Evolutionary conservation across 2,888 invertebrate genomes (phyloP).

Genomic region (Drosophila pseudotakahashii): DNA sequence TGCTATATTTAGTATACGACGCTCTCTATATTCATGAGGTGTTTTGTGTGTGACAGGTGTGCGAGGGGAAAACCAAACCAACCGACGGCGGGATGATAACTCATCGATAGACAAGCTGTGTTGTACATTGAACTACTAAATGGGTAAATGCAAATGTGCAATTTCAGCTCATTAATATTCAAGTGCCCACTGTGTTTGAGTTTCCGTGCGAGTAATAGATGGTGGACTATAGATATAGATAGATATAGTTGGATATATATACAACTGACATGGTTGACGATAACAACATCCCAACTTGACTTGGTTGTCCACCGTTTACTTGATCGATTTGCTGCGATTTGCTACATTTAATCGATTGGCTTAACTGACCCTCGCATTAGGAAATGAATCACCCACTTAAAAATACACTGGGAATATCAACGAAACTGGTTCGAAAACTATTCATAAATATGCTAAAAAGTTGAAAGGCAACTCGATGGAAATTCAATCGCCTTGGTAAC

Average conservation of each 20-base stretch:
- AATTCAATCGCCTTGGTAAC: background rate
- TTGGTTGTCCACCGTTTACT: too few relatives aligned
- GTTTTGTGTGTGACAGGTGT: conserved; percentile 22
- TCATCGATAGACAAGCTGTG: conserved; percentile 11
- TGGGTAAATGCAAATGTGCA: conserved; percentile 50
- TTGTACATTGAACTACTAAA: conserved; percentile 37
- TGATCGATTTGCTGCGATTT: conserved; percentile 14
- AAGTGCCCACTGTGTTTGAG: conserved; percentile 8
- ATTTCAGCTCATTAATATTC: conserved; percentile 45
- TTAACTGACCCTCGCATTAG: background rate
- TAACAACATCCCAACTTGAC: conserved; percentile 1
- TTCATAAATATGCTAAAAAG: background rate
- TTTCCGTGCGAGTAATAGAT: background rate
- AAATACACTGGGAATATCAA: background rate
- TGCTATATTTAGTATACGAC: conserved; percentile 14
- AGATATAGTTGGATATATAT: too few relatives aligned
- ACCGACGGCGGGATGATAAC: conserved; percentile 19
- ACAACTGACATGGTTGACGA: background rate
- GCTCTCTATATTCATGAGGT: conserved; percentile 15
- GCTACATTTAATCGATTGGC: conserved; percentile 12
- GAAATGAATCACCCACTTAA: conserved; percentile 7
- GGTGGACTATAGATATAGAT: background rate
- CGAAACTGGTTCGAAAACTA: background rate
- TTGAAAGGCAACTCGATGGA: too few relatives aligned
- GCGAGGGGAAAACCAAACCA: conserved; percentile 12